A percentile compares a stretch with the other conserved stretches of the same genome.
These are phyloP conservation scores for Maniola hyperantus DNA, from an alignment of 2,888 invertebrate genomes.

Conservation along the genomic window DNA sequence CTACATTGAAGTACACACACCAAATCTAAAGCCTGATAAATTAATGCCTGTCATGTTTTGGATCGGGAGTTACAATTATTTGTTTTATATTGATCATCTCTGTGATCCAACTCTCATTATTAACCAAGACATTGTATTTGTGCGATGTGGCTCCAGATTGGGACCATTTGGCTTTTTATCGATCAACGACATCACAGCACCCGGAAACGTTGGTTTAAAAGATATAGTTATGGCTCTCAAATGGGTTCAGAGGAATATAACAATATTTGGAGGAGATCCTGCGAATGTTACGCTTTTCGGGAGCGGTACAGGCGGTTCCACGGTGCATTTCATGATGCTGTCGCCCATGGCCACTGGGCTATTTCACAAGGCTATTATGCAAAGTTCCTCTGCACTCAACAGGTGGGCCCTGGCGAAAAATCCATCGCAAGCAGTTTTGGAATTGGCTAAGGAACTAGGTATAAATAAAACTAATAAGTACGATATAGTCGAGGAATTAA, in stretches of 20 bases:
- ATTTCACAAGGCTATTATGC: slow-evolving; percentile 74
- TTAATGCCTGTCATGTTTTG: slow-evolving; percentile 78
- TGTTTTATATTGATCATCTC: slow-evolving; percentile 53
- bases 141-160: slow-evolving; percentile 70
- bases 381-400: slow-evolving; percentile 72
- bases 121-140: slow-evolving; percentile 63
- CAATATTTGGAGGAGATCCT: slow-evolving; percentile 71
- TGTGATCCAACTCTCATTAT: slow-evolving; percentile 65
- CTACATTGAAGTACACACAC: slow-evolving; percentile 66
- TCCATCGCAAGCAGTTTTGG: slow-evolving; percentile 55
- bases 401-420: slow-evolving; percentile 68
- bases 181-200: slow-evolving; percentile 66
- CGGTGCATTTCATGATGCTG: slow-evolving; percentile 73
- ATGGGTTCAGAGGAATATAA: slow-evolving; percentile 73
- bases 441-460: slow-evolving; percentile 59
- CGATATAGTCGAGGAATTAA: slow-evolving; percentile 66
- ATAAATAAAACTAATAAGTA: slow-evolving; percentile 53
- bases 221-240: slow-evolving; percentile 71
- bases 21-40: slow-evolving; percentile 57
- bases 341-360: slow-evolving; percentile 75
- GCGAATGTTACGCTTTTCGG: slow-evolving; percentile 77
- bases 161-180: slow-evolving; percentile 77
- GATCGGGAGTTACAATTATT: slow-evolving; percentile 69
- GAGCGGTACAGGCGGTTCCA: slow-evolving; percentile 71
- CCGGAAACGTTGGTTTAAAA: slow-evolving; percentile 75